Base-by-base conservation (phyloP, 2,113 vertebrate genomes). In the Lasiurus borealis region DNA sequence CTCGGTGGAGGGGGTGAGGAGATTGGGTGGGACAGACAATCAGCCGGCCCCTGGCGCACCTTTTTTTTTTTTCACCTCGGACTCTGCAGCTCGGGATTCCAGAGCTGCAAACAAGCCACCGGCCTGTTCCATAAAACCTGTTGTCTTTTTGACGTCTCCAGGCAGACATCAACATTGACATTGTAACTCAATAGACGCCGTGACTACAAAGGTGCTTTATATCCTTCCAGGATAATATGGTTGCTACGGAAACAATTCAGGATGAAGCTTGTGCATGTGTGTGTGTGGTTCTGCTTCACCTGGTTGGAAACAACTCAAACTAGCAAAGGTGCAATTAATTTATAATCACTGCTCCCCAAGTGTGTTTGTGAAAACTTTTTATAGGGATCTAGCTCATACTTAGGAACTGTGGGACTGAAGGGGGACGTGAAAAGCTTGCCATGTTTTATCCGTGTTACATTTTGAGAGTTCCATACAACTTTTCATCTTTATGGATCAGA, bases 141-240 rank as follows among this genome's bases (percentile, higher is more conserved):
- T 84, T 72, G 92, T 86, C 95, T 40, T 94, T n/a, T 66, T 86
- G 95, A 96, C 48, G 95, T 98, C 95, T 95, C 97, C 85, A 96
- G 91, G 95, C 92, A 71, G 85, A 78, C 94, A 90, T 88, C 97
- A 95, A 96, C 97, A 95, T 96, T 96, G 96, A 96, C 95, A 89
- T 80, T 97, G 97, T 96, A 97, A 97, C 91, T 92, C 95, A 93
- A 95, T 87, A 95, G 96, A 98, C 83, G 86, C 93, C 85, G 94
- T 23, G 36, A 72, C 83, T 87, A 96, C 95, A 95, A 93, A 96
- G 95, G 95, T 62, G 87, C 93, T 95, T 95, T 95, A 94, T 96
- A 81, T 96, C 84, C 84, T 87, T 82, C 88, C 95, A 75, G 94
- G 62, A 90, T 96, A 96, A 80, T 93, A 88, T 83, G 87, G 94